These are phyloP conservation scores for Rynchops niger DNA, from an alignment of 2,113 vertebrate species.

Conservation along the genomic window DNA sequence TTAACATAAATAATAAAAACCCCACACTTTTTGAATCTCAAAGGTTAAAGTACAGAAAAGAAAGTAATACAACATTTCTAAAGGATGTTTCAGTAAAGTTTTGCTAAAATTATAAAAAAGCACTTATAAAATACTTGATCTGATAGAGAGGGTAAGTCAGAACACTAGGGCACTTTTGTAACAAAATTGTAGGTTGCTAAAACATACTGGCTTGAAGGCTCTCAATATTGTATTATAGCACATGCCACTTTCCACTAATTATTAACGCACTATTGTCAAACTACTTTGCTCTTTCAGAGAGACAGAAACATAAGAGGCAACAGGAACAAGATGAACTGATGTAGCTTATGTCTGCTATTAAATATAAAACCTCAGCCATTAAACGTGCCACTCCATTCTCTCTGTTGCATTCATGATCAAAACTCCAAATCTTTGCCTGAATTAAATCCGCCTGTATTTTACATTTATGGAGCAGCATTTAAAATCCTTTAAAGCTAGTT, in stretches of 20 bases:
- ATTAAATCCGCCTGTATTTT: conserved; percentile 1
- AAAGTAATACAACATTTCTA: background rate
- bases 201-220: conserved; percentile 15
- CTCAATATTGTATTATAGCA: background rate
- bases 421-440: background rate
- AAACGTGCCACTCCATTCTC: background rate
- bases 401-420: conserved; percentile 24
- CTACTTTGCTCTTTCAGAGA: background rate
- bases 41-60: background rate
- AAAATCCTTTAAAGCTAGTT: background rate
- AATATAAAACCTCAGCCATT: conserved; percentile 1
- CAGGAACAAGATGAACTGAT: background rate
- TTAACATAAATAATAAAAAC: conserved; percentile 14
- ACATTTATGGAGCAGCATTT: background rate
- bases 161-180: background rate
- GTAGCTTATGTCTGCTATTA: background rate
- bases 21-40: background rate
- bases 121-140: background rate
- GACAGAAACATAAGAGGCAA: conserved; percentile 14
- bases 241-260: background rate
- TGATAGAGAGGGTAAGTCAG: conserved; percentile 11
- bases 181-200: background rate
- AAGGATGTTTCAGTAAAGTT: background rate
- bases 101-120: conserved; percentile 7
- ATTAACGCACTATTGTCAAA: background rate